phyloP scores from a whole-genome alignment of 2,888 invertebrate species.

The Mongoloraphidia duomilia region DNA sequence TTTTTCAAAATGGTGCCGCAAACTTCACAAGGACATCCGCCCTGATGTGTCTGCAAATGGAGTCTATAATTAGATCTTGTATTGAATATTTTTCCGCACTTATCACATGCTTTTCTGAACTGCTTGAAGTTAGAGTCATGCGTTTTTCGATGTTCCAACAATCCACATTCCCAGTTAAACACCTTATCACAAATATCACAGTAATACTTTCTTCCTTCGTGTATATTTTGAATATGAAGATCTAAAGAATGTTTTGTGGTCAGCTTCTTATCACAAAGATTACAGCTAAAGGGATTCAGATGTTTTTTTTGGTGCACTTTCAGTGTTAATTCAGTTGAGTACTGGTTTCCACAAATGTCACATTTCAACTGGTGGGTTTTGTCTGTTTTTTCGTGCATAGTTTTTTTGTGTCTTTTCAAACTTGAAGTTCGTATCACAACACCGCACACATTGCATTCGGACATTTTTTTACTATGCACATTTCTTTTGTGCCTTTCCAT shows the following conservation, averaged over 20 bases:
- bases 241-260: too few relatives aligned
- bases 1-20: slow-evolving; percentile 32
- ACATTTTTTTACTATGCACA: too few relatives aligned
- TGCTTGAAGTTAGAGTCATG: background rate
- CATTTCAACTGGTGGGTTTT: slow-evolving; percentile 6
- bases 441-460: too few relatives aligned
- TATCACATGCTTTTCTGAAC: slow-evolving; percentile 12
- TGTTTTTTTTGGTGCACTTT: slow-evolving; percentile 1
- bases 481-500: too few relatives aligned
- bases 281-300: too few relatives aligned
- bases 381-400: too few relatives aligned
- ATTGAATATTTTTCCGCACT: slow-evolving; percentile 12
- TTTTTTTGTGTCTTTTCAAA: too few relatives aligned
- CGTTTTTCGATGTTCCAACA: background rate
- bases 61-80: background rate
- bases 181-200: background rate
- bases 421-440: too few relatives aligned
- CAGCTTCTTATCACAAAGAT: too few relatives aligned
- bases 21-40: slow-evolving; percentile 29
- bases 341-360: slow-evolving; percentile 5
- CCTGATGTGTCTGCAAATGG: slow-evolving; percentile 14
- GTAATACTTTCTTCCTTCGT: background rate
- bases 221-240: too few relatives aligned
- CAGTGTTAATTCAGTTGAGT: slow-evolving; percentile 4
- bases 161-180: background rate